A percentile compares a stretch with the other conserved stretches of the same genome.
Evolutionary conservation across 2,797 vertebrate genomes (phyloP).

Genomic region (Simalia tracyae): DNA sequence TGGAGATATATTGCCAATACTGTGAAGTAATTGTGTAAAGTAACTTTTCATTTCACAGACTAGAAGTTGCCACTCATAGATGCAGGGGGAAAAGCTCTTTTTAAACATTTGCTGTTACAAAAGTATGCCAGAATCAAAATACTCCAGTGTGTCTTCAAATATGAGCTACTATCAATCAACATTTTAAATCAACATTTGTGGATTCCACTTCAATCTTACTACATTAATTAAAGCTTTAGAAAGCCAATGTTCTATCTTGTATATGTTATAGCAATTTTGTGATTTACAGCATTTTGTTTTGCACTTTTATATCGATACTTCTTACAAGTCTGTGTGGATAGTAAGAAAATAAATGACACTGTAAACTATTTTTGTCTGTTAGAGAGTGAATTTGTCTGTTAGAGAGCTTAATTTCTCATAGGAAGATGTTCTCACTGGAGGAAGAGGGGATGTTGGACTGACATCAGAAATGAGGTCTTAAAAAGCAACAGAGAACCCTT

Average conservation of each 20-base stretch:
- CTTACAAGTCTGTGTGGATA: background rate
- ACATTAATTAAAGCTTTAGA: background rate
- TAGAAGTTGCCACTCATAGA: background rate
- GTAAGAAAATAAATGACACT: background rate
- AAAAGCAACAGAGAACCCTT: background rate
- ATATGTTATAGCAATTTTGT: background rate
- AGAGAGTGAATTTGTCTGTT: background rate
- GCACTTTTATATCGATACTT: background rate
- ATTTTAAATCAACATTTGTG: background rate
- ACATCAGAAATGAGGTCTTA: background rate
- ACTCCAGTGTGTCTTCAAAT: background rate
- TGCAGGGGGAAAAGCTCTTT: background rate
- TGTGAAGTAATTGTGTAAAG: background rate
- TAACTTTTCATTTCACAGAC: background rate
- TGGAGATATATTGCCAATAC: background rate
- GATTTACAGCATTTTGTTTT: background rate
- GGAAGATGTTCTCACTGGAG: background rate
- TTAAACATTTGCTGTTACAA: background rate
- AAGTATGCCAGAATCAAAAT: background rate
- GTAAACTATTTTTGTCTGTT: background rate
- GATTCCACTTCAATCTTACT: background rate
- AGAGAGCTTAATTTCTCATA: background rate
- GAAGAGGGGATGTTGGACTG: background rate
- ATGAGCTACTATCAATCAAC: background rate
- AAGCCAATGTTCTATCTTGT: background rate